Conservation (phyloP, 2,113 vertebrate genomes). For the Pelmatolapia mariae region DNA sequence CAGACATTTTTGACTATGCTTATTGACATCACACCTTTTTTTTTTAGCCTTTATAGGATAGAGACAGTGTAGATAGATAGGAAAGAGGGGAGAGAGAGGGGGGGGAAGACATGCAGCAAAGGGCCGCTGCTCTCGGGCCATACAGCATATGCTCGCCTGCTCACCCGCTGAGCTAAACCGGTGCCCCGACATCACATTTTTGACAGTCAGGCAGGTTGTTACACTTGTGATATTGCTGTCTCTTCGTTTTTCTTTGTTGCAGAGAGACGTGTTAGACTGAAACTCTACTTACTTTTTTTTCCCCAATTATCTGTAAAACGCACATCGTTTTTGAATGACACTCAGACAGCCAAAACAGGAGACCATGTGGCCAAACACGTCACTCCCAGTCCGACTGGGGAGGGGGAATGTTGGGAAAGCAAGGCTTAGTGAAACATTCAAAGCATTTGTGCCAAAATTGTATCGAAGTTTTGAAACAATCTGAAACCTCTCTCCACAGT, state of each 20-base stretch:
- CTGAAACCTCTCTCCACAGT: not conserved
- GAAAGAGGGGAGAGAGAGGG: too few species aligned
- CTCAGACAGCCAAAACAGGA: not conserved
- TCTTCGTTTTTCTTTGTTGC: not conserved
- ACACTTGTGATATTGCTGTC: not conserved
- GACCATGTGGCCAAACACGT: not conserved
- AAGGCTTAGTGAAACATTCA: not conserved
- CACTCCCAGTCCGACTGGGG: not conserved
- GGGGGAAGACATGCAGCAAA: not conserved
- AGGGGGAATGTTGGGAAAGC: not conserved
- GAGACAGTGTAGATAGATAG: too few species aligned
- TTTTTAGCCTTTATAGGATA: too few species aligned
- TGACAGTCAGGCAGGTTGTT: not conserved
- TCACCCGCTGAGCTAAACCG: not conserved
- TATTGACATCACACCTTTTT: too few species aligned
- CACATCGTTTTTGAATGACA: not conserved
- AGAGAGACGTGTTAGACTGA: not conserved
- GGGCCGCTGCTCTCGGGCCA: accelerated
- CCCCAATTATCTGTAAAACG: not conserved
- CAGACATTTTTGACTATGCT: too few species aligned
- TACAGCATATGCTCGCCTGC: not conserved
- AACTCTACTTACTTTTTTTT: not conserved
- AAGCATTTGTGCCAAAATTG: not conserved
- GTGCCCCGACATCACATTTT: accelerated
- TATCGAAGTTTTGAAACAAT: not conserved